These are phyloP conservation scores for Hydrotaea cyrtoneurina DNA, from an alignment of 2,888 invertebrate species.

Conservation along the genomic window DNA sequence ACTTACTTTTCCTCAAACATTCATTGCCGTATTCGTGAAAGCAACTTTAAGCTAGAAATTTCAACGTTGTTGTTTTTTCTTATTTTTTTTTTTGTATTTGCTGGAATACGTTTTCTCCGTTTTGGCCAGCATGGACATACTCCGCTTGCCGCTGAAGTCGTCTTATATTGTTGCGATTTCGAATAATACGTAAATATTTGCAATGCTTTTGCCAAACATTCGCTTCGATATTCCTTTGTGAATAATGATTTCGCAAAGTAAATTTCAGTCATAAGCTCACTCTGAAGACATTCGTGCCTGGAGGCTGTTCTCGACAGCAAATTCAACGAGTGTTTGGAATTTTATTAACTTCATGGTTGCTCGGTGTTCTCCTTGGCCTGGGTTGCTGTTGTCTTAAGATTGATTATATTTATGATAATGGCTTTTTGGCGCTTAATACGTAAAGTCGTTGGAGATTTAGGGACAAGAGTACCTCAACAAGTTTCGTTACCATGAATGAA, in stretches of 20 bases:
- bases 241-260: constrained; percentile 2
- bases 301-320: neutral
- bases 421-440: neutral
- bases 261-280: neutral
- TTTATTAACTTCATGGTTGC: neutral
- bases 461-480: neutral
- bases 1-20: no score
- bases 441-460: neutral
- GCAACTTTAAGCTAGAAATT: no score
- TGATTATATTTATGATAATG: constrained; percentile 7
- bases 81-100: no score
- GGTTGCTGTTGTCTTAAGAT: neutral
- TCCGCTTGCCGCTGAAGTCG: no score
- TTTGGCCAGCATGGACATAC: no score
- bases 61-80: no score
- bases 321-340: neutral
- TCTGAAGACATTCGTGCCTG: neutral
- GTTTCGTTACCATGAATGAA: neutral
- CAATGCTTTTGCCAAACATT: neutral
- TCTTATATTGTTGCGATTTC: neutral
- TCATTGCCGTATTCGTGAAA: no score
- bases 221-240: neutral
- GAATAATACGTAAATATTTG: neutral
- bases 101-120: no score
- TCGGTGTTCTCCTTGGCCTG: neutral